Evolutionary conservation across 2,888 invertebrate species (phyloP), one percentile per base, ranked within the genome.

Genomic region (Limnephilus lunatus): DNA sequence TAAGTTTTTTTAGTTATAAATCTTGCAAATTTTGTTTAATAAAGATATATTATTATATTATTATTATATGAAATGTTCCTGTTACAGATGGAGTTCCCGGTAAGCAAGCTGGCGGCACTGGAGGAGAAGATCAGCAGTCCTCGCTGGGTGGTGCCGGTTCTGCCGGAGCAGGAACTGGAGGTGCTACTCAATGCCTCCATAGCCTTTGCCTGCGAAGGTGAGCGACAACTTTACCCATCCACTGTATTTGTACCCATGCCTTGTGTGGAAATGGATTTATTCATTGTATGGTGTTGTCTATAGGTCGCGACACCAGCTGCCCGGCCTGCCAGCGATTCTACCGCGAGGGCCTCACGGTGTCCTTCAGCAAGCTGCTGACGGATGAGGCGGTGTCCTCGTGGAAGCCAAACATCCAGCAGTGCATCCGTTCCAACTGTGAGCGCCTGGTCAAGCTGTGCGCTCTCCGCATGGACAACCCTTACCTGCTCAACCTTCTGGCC

Each of bases 361-460:
- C 99, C 90, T 99, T 99, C 95, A 98, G 98, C 89, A 99, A 99
- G 96, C 99, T 99, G 95, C 97, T 99, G 94, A 99, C 99, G 31
- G 99, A 99, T 95, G 99, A 99, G 95, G 99, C 99, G 91, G 99
- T 99, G 90, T 98, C 98, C 94, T 99, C 99, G 94, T 99, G 99
- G 99, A 99, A 99, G 96, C 97, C 97, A 94, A 99, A 99, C 95
- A 99, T 99, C 95, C 99, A 99, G 95, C 98, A 98, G 95, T 99
- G 99, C 96, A 99, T 99, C 94, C 97, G 98, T 94, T 98, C 98
- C 94, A 99, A 99, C 95, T 99, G 99, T 95, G 98, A 98, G 95
- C 98, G 98, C 95, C 97, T 99, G 94, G 97, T 99, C 94, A 98
- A 99, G 96, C 96, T 99, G 94, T 98, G 99, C 96, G 99, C 99